These are phyloP conservation scores for Ameiurus melas DNA, from an alignment of 2,113 vertebrate species.

Conservation along the genomic window DNA sequence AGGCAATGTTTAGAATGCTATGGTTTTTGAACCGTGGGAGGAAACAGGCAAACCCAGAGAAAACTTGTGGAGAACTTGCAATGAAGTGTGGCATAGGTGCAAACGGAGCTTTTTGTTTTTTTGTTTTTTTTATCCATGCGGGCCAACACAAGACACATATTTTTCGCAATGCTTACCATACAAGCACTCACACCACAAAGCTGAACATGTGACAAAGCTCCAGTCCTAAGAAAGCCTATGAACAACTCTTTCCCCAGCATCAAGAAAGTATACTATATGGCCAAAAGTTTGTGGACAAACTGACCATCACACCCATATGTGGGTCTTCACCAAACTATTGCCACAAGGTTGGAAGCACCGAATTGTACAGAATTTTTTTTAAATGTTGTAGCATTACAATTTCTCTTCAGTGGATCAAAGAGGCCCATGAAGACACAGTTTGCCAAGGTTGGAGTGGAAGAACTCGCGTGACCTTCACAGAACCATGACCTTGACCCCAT, in stretches of 20 bases:
- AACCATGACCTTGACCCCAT: background rate
- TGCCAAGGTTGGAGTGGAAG: background rate
- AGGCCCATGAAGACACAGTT: background rate
- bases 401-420: background rate
- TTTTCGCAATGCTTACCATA: background rate
- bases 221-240: background rate
- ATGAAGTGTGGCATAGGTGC: background rate
- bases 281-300: background rate
- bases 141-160: too few species aligned
- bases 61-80: background rate
- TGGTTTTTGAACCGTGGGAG: background rate
- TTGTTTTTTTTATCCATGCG: background rate
- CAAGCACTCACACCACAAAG: background rate
- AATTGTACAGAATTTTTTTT: too few species aligned
- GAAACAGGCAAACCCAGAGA: background rate
- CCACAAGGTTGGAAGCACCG: background rate
- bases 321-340: background rate
- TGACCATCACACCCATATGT: background rate
- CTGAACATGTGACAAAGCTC: background rate
- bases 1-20: background rate
- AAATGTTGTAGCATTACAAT: background rate
- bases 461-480: background rate
- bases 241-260: background rate
- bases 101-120: background rate
- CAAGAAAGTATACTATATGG: background rate